Evolutionary conservation across 2,113 vertebrate species (phyloP).

Genomic region (Poeciliopsis prolifica): DNA sequence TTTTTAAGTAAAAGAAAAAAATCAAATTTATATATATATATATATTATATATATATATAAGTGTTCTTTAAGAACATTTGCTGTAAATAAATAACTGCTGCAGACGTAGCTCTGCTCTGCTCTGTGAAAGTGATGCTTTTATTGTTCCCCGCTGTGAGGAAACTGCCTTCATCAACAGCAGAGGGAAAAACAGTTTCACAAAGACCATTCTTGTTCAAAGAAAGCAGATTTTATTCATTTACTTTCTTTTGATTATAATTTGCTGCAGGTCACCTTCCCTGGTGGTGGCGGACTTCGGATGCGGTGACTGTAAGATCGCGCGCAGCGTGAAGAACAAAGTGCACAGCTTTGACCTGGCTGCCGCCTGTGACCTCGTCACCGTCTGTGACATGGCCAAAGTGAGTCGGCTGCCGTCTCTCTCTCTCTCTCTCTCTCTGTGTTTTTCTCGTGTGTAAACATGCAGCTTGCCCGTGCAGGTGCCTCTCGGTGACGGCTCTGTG

Average conservation of each 20-base stretch:
- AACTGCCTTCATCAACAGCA: not conserved
- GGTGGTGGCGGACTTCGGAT: conserved; percentile 94
- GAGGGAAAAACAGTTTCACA: no score
- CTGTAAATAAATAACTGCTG: not conserved
- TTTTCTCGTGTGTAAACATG: not conserved
- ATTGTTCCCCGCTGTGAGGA: conserved; percentile 6
- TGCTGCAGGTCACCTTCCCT: conserved; percentile 81
- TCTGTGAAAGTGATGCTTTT: conserved; percentile 11
- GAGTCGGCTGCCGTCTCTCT: conserved; percentile 22
- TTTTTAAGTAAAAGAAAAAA: no score
- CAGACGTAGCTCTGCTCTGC: not conserved
- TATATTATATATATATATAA: no score
- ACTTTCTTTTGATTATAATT: not conserved
- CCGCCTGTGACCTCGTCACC: conserved; percentile 84
- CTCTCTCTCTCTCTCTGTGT: not conserved
- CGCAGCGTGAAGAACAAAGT: conserved; percentile 87
- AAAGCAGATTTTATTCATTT: no score
- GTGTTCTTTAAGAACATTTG: not conserved
- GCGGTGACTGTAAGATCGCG: conserved; percentile 91
- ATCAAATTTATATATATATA: not conserved
- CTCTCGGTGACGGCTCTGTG: conserved; percentile 81
- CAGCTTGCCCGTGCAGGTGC: conserved; percentile 81
- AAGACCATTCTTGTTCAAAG: no score
- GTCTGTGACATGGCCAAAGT: conserved; percentile 94
- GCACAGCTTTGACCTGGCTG: conserved; percentile 90